These are phyloP conservation scores for Hyles euphorbiae DNA, from an alignment of 1,140 invertebrate genomes.

Conservation along the genomic window DNA sequence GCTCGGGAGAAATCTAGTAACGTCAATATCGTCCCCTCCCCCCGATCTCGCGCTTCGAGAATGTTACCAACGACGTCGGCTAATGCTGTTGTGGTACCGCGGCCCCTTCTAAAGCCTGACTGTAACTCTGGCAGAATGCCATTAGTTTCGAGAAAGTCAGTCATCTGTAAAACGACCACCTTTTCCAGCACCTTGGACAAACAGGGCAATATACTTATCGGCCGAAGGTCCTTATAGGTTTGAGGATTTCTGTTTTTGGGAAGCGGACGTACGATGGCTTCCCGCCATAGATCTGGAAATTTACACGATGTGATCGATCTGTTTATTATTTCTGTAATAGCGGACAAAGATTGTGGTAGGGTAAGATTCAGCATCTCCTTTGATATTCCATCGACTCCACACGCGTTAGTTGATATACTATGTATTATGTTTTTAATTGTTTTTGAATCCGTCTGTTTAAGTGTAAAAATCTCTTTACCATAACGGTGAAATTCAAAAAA, in stretches of 20 bases:
- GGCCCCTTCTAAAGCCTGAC: no score
- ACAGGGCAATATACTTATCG: constrained; percentile 4
- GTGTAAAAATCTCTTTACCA: constrained; percentile 2
- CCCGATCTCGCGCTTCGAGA: no score
- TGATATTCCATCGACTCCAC: constrained; percentile 19
- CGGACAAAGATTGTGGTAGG: neutral
- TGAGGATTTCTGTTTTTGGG: neutral
- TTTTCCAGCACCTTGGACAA: constrained; percentile 5
- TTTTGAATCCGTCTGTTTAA: neutral
- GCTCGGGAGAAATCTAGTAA: no score
- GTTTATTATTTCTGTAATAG: neutral
- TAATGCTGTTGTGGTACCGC: no score
- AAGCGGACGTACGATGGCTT: neutral
- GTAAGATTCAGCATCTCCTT: constrained; percentile 16
- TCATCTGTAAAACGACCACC: no score
- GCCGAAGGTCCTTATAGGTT: neutral
- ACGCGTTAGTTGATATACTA: constrained; percentile 12
- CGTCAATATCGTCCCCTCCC: no score
- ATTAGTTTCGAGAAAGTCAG: no score
- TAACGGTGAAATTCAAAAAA: constrained; percentile 7
- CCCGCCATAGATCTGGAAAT: neutral
- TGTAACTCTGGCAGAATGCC: no score
- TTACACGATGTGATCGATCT: neutral
- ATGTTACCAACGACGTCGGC: no score
- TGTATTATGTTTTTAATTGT: constrained; percentile 13